Evolutionary conservation across 2,797 vertebrate species (phyloP), one percentile per base, ranked within the genome.

Genomic region (Phrynocephalus forsythii): DNA sequence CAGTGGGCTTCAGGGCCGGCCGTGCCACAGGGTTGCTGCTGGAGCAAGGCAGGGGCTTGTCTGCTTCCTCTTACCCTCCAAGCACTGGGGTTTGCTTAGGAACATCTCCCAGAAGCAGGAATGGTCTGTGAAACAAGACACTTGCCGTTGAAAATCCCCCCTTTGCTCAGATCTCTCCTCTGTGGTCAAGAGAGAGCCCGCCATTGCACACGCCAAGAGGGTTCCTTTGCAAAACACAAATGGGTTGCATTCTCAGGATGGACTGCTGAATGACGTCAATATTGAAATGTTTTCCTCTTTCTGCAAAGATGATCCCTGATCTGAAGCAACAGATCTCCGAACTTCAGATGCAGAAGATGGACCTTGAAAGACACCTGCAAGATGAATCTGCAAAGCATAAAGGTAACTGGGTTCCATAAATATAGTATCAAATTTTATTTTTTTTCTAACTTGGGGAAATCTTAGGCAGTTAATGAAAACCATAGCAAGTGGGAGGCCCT

Each of bases 251-350:
- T 2, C 48, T 50, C n/a, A 66, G 28, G 69, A 76, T 22, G 33
- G 50, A 85, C 30, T 89, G 77, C 15, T 5, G 68, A 80, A 1
- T 11, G 67, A 3, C 66, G 82, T 89, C 87, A 13, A 18, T 80
- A 67, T 1, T 16, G 28, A 87, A 67, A 86, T 91, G 3, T 89
- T 67, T 38, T 16, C 18, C 1, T 44, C 9, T 63, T 30, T 86
- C 72, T 78, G 79, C 84, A 69, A 95, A 99, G 99, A 96, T 98
- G 69, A 98, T 99, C 89, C 98, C 98, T 1, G 97, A 98, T 91
- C 97, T 99, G 84, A 98, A 97, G 88, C 97, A 97, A 91, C 98
- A 98, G 92, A 95, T 99, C 93, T 97, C 97, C 91, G 98, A 99
- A 90, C 96, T 99, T 83, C 97, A 98, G 90, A 98, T 97, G 89